Percentiles rank a stretch among this genome's conserved stretches.
Conservation (phyloP, 2,888 invertebrate genomes). For the Kryphioiulus occultus region DNA sequence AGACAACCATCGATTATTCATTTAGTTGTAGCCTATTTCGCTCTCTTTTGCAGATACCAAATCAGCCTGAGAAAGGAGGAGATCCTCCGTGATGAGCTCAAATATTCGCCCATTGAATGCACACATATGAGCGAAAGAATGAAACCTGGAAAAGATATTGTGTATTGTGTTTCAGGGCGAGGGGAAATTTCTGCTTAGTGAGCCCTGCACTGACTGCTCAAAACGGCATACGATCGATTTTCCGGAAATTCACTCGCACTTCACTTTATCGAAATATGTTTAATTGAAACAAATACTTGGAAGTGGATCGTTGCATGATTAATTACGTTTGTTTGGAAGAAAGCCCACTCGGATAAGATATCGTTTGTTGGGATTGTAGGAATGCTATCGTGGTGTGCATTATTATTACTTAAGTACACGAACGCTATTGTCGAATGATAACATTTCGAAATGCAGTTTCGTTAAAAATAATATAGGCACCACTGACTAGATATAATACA, state of each 20-base stretch:
- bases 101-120: neutral
- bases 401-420: no score
- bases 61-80: neutral
- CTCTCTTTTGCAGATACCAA: slow-evolving; percentile 22
- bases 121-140: neutral
- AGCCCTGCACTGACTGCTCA: neutral
- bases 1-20: slow-evolving; percentile 13
- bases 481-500: no score
- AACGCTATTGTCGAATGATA: no score
- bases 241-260: neutral
- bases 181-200: neutral
- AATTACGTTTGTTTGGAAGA: neutral
- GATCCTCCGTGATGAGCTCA: slow-evolving; percentile 10
- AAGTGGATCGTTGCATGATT: neutral
- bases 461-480: no score
- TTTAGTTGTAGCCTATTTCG: neutral
- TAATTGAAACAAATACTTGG: neutral
- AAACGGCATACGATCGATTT: neutral
- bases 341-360: neutral
- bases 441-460: no score
- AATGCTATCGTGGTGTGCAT: no score
- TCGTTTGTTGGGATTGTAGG: no score
- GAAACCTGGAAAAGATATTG: slow-evolving; percentile 14
- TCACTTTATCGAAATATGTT: neutral
- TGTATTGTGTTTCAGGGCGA: slow-evolving; percentile 21